Percentiles rank a stretch among this genome's conserved stretches.
Evolutionary conservation across 2,113 vertebrate species (phyloP).

Genomic region (Rhea pennata): DNA sequence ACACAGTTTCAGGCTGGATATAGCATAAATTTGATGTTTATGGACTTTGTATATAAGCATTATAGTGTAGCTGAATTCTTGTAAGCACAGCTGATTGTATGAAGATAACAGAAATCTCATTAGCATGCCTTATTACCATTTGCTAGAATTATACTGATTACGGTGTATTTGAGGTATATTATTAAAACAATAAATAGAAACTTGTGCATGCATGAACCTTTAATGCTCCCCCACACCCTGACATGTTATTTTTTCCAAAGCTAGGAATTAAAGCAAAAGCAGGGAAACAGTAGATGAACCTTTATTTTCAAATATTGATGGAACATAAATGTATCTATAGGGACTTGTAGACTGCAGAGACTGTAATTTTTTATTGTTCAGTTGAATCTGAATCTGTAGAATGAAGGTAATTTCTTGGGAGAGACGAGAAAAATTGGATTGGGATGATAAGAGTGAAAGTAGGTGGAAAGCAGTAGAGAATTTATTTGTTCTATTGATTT

Average conservation of each 20-base stretch:
- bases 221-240: too few species aligned
- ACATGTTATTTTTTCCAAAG: not conserved
- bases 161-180: not conserved
- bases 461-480: not conserved
- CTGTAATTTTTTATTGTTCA: not conserved
- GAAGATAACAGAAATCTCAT: not conserved
- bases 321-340: not conserved
- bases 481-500: not conserved
- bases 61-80: not conserved
- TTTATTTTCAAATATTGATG: not conserved
- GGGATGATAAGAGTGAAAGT: not conserved
- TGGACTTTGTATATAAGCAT: too few species aligned
- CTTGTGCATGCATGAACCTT: too few species aligned
- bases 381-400: not conserved
- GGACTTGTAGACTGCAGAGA: not conserved
- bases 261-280: not conserved
- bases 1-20: not conserved
- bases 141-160: not conserved
- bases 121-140: not conserved
- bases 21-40: not conserved
- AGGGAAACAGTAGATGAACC: not conserved
- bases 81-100: rapidly evolving
- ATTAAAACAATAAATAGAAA: not conserved
- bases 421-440: not conserved
- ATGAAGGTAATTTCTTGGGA: not conserved